Evolutionary conservation across 2,888 invertebrate genomes (phyloP), one percentile per base, ranked within the genome.

Genomic region (Hirtodrosophila confusa): DNA sequence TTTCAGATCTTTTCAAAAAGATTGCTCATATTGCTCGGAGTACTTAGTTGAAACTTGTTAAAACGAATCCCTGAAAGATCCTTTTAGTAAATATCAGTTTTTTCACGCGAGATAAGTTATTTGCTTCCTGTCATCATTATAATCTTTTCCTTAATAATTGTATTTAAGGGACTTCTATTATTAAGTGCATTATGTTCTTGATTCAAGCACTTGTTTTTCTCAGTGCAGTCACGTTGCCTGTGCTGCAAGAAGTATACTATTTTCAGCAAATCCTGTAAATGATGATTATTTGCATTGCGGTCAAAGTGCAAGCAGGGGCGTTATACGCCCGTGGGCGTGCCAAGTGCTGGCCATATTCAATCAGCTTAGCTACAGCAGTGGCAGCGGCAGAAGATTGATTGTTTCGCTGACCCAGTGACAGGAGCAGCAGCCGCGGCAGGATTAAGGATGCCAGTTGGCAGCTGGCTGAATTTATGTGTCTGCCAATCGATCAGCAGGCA

Each of bases 251-350:
- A 41, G 43, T 51, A 66, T 40, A 40, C 8, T 31, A 27, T 60
- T 53, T 29, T 51, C 9, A 27, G n/a, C 61, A 39, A 54, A 47
- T 76, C 72, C 74, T 67, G 72, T 40, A 67, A 71, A 78, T 70
- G n/a, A 66, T 70, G 74, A 74, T 74, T 77, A 77, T 79, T 83
- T 74, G 65, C 74, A 65, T 65, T 78, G 74, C 70, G 79, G 85
- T 80, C 78, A 75, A 71, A 74, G 76, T 75, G 74, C 76, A 74
- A 66, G 39, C 36, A 27, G 54, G 69, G 69, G 65, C 57, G 68
- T 62, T 54, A 41, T 55, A 24, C 48, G 62, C 53, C 7, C 24
- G 44, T 40, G 49, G 56, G 68, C 61, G 69, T 62, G 69, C 31
- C 61, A 17, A n/a, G 17, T 39, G 54, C 41, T 27, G 57, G 48